A percentile compares a stretch with the other conserved stretches of the same genome.
Conservation (phyloP, 2,888 invertebrate genomes). For the Anthoptus insignis region DNA sequence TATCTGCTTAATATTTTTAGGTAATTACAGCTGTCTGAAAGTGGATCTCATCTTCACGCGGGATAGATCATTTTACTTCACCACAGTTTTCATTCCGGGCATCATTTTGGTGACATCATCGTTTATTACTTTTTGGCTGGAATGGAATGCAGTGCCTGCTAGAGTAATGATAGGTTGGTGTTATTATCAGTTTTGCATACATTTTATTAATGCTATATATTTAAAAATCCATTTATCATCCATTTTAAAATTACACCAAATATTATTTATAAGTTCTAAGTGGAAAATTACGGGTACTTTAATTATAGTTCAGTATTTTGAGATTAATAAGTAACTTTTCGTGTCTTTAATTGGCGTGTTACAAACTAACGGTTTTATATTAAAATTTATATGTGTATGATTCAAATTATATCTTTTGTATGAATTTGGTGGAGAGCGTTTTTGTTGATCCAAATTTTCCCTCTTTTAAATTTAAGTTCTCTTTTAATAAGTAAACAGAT, state of each 20-base stretch:
- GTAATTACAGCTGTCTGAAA: slow-evolving; percentile 98
- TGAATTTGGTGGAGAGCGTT: no score
- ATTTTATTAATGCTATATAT: not conserved
- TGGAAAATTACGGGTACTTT: no score
- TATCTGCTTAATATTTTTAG: slow-evolving; percentile 88
- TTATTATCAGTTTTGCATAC: slow-evolving; percentile 57
- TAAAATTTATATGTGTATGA: no score
- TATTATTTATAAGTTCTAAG: no score
- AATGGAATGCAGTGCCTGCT: slow-evolving; percentile 99
- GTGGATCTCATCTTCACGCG: slow-evolving; percentile 98
- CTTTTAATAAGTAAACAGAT: not conserved
- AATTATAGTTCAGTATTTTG: no score
- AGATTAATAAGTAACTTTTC: no score
- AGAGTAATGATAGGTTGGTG: slow-evolving; percentile 98
- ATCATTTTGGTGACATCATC: slow-evolving; percentile 98
- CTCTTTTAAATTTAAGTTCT: no score
- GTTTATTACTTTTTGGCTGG: slow-evolving; percentile 99
- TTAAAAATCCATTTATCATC: not conserved
- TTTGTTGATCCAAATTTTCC: not conserved
- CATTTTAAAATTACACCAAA: not conserved
- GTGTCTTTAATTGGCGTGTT: no score
- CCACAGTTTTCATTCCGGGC: slow-evolving; percentile 98
- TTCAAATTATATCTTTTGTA: no score
- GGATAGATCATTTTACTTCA: slow-evolving; percentile 98
- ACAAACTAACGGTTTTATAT: no score